These are phyloP conservation scores for Harpegnathos saltator DNA, from an alignment of 1,140 invertebrate genomes.

Conservation along the genomic window DNA sequence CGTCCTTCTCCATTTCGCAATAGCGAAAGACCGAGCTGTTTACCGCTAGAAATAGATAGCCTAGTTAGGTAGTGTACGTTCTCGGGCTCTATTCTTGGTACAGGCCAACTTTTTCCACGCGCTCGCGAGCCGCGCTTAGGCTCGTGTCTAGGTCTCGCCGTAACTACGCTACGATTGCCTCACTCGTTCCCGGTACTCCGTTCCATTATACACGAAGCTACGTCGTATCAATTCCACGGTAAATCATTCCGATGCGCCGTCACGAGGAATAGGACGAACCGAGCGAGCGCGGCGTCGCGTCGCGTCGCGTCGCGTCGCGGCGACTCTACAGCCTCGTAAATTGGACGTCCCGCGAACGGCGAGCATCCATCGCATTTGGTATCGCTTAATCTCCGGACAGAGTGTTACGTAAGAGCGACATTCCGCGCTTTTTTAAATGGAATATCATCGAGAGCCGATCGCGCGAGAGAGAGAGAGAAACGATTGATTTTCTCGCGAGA, in stretches of 20 bases:
- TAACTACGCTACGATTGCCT: conserved; percentile 62
- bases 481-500: no score
- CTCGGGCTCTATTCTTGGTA: conserved; percentile 71
- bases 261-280: conserved; percentile 26
- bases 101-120: conserved; percentile 63
- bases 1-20: conserved; percentile 72
- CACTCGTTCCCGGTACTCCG: conserved; percentile 45
- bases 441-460: no score
- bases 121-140: conserved; percentile 39
- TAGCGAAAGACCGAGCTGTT: conserved; percentile 65
- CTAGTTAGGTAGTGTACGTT: conserved; percentile 74
- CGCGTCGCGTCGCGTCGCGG: no score
- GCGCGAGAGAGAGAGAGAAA: no score
- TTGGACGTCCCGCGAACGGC: conserved; percentile 25
- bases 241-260: conserved; percentile 42
- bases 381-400: conserved; percentile 22
- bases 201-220: conserved; percentile 62
- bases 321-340: conserved; percentile 33
- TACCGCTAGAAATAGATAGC: conserved; percentile 75
- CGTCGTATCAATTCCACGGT: conserved; percentile 57
- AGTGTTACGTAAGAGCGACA: neutral
- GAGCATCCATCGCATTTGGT: neutral
- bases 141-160: conserved; percentile 60
- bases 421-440: neutral
- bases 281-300: no score